phyloP scores from a whole-genome alignment of 2,797 vertebrate species.

The Dendrocincla tyrannina region DNA sequence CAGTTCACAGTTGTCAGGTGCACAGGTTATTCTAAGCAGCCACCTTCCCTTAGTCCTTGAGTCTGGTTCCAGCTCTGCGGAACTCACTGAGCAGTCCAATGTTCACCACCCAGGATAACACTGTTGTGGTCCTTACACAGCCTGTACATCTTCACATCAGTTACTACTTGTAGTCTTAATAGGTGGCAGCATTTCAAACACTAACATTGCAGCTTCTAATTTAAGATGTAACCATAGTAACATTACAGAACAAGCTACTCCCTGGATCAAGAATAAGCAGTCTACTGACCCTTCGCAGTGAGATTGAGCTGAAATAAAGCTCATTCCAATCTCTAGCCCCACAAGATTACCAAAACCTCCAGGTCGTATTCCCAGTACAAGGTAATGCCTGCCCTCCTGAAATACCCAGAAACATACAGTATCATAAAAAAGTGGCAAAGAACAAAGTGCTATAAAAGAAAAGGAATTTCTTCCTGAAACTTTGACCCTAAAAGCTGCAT shows the following conservation, averaged over 20 bases:
- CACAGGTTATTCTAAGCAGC: background rate
- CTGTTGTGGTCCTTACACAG: background rate
- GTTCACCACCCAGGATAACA: background rate
- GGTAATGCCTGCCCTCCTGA: background rate
- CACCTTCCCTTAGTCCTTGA: background rate
- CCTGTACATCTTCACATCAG: background rate
- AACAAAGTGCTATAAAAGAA: background rate
- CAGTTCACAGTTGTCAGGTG: accelerated
- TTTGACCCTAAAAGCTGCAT: background rate
- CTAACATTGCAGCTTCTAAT: slow-evolving; percentile 27
- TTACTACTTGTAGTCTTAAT: background rate
- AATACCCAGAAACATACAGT: background rate
- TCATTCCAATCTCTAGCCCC: background rate
- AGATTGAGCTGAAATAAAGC: background rate
- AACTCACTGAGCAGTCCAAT: background rate
- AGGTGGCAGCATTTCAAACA: slow-evolving; percentile 40
- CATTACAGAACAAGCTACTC: slow-evolving; percentile 24
- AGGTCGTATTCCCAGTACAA: background rate
- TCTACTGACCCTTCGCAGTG: background rate
- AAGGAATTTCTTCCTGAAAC: background rate
- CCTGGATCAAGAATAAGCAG: slow-evolving; percentile 18
- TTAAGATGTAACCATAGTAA: slow-evolving; percentile 54
- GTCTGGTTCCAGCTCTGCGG: background rate
- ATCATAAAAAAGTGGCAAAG: background rate
- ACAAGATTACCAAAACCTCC: background rate